Conservation (phyloP, 2,797 vertebrate genomes). For the Microcaecilia unicolor region DNA sequence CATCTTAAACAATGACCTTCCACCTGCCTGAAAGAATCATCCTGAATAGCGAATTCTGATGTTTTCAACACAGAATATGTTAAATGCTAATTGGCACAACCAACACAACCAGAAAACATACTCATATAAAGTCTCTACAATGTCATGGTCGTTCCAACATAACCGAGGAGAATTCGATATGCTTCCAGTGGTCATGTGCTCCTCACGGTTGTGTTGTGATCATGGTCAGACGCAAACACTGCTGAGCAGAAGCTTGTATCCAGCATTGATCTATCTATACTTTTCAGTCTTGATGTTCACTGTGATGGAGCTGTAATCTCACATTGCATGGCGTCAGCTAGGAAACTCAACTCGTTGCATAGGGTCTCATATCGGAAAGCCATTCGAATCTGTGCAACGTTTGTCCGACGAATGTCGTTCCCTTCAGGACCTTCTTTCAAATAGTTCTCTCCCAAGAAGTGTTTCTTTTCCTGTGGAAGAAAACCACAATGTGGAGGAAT, state of each 20-base stretch:
- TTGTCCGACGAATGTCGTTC: slow-evolving; percentile 86
- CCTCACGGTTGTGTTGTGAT: no score
- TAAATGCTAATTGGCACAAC: no score
- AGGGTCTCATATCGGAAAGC: slow-evolving; percentile 85
- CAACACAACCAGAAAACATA: no score
- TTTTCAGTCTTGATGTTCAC: slow-evolving; percentile 28
- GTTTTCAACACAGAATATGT: no score
- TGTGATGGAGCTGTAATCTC: slow-evolving; percentile 31
- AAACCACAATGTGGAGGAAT: no score
- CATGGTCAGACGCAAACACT: neutral
- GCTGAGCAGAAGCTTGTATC: slow-evolving; percentile 1
- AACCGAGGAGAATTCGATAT: no score
- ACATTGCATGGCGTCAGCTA: slow-evolving; percentile 81
- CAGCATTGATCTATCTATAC: neutral
- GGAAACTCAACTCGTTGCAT: slow-evolving; percentile 88
- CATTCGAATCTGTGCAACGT: slow-evolving; percentile 93
- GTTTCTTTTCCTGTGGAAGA: slow-evolving; percentile 76
- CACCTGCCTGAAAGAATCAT: no score
- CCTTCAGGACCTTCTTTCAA: slow-evolving; percentile 83
- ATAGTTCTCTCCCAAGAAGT: slow-evolving; percentile 82
- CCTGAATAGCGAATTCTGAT: no score
- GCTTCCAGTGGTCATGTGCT: no score
- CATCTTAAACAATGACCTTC: no score
- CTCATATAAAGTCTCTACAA: no score
- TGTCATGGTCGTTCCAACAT: no score